Evolutionary conservation across 2,888 invertebrate genomes (phyloP).

Genomic region (Endomychus coccineus): DNA sequence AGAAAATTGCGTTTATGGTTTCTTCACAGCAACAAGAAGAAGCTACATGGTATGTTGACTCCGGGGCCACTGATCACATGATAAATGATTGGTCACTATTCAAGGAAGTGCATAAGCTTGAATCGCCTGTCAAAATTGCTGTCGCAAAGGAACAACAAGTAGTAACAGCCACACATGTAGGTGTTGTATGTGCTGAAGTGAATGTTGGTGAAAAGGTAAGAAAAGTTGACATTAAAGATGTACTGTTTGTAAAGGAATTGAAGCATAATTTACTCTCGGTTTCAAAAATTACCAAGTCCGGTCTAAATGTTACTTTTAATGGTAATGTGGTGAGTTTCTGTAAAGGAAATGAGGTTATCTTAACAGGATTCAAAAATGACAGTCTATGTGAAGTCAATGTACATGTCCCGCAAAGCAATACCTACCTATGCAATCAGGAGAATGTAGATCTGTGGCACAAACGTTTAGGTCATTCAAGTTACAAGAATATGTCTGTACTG

Average conservation of each 20-base stretch:
- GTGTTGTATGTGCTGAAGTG: conserved; percentile 7
- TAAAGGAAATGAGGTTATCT: conserved; percentile 1
- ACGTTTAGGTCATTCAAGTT: conserved; percentile 19
- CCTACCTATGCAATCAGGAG: too few species aligned
- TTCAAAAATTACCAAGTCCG: conserved; percentile 24
- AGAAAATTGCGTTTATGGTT: too few species aligned
- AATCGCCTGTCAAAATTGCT: conserved; percentile 28
- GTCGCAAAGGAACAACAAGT: conserved; percentile 29
- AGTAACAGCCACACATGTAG: conserved; percentile 30
- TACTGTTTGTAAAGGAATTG: conserved; percentile 19
- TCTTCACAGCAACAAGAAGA: too few species aligned
- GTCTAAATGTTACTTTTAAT: conserved; percentile 26
- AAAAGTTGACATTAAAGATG: conserved; percentile 6
- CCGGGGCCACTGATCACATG: conserved; percentile 26
- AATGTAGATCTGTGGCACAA: conserved; percentile 20
- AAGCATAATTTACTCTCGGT: conserved; percentile 30
- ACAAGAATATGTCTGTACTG: conserved; percentile 12
- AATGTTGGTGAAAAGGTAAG: background rate
- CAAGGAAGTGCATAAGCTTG: conserved; percentile 18
- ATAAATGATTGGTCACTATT: conserved; percentile 10
- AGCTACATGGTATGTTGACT: conserved; percentile 27
- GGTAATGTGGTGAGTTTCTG: conserved; percentile 22
- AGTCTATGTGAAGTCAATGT: conserved; percentile 2
- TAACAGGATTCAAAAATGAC: conserved; percentile 1
- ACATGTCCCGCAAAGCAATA: too few species aligned